Percentiles rank a stretch among this genome's conserved stretches.
Conservation (phyloP, 2,113 vertebrate genomes). For the Daubentonia madagascariensis region DNA sequence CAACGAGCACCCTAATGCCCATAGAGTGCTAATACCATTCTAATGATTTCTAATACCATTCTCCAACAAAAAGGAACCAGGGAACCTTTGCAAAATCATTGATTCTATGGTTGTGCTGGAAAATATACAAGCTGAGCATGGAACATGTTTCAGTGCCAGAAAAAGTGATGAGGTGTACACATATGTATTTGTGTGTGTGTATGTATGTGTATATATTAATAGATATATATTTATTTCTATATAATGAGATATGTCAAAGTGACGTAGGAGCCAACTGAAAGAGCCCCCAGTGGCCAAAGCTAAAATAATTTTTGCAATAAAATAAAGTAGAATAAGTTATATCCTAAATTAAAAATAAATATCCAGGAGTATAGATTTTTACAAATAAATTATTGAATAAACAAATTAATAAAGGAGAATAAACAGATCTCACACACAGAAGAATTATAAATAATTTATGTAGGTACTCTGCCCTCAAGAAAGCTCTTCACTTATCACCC, state of each 20-base stretch:
- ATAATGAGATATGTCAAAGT: not conserved
- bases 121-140: not conserved
- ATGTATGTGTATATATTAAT: no score
- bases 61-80: not conserved
- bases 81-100: not conserved
- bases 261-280: not conserved
- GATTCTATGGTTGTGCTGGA: not conserved
- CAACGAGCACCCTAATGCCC: not conserved
- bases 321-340: not conserved
- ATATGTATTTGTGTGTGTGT: not conserved
- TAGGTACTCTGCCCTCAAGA: not conserved
- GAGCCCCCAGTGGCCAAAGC: not conserved
- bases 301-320: not conserved
- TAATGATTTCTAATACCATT: not conserved
- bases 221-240: not conserved
- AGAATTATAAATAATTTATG: not conserved
- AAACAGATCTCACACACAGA: not conserved
- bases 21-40: not conserved
- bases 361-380: not conserved
- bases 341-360: no score
- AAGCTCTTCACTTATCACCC: not conserved
- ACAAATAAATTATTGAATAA: not conserved
- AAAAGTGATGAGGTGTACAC: not conserved
- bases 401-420: not conserved
- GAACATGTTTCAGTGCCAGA: not conserved